These are phyloP conservation scores for Eristalis intricaria DNA, from an alignment of 2,888 invertebrate genomes.

Conservation along the genomic window DNA sequence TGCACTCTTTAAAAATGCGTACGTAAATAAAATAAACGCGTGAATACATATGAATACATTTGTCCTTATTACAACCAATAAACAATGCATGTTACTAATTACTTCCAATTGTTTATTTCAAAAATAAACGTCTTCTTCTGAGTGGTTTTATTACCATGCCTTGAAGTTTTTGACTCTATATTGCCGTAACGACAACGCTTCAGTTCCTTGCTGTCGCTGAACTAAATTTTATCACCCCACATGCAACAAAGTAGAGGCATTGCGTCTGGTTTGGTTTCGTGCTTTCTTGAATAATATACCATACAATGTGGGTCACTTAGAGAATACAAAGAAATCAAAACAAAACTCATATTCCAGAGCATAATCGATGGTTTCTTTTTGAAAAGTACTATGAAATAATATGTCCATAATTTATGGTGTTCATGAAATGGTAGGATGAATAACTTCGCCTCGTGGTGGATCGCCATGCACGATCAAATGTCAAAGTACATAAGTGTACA, in stretches of 20 bases:
- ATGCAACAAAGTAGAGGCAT: slow-evolving; percentile 28
- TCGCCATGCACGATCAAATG: too few relatives aligned
- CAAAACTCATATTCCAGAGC: slow-evolving; percentile 15
- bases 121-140: slow-evolving; percentile 12
- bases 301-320: slow-evolving; percentile 36
- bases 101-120: neutral
- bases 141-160: slow-evolving; percentile 18
- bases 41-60: too few relatives aligned
- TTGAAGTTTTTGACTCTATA: slow-evolving; percentile 22
- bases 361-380: slow-evolving; percentile 20
- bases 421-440: slow-evolving; percentile 31
- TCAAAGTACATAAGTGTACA: too few relatives aligned
- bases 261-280: slow-evolving; percentile 19
- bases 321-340: slow-evolving; percentile 22
- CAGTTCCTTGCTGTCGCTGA: slow-evolving; percentile 16
- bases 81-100: too few relatives aligned
- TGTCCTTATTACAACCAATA: too few relatives aligned
- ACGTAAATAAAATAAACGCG: too few relatives aligned
- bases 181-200: slow-evolving; percentile 15
- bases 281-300: slow-evolving; percentile 27
- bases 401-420: neutral
- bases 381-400: slow-evolving; percentile 20
- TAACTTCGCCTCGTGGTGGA: neutral
- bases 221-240: slow-evolving; percentile 25
- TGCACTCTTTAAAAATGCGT: too few relatives aligned